Percentiles rank a stretch among this genome's conserved stretches.
Evolutionary conservation across 1,140 invertebrate species (phyloP).

Genomic region (Drosophila sulfurigaster): DNA sequence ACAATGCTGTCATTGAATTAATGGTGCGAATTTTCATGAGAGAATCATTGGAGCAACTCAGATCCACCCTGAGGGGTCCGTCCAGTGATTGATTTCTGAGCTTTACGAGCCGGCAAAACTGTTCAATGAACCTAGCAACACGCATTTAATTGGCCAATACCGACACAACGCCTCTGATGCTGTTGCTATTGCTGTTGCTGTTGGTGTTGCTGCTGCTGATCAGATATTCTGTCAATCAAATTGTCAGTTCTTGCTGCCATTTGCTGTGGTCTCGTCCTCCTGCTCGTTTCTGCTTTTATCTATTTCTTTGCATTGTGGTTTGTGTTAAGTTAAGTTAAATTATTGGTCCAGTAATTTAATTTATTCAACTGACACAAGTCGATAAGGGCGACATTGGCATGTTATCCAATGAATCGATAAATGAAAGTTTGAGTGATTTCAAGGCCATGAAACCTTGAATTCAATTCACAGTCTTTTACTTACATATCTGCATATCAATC

Average conservation of each 20-base stretch:
- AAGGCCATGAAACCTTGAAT: conserved; percentile 35
- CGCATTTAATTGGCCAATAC: conserved; percentile 69
- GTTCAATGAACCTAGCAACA: conserved; percentile 76
- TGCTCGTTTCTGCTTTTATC: not conserved
- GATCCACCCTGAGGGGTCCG: conserved; percentile 4
- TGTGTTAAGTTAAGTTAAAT: conserved; percentile 51
- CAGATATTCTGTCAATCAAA: conserved; percentile 74
- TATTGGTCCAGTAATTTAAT: conserved; percentile 64
- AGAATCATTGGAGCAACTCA: conserved; percentile 51
- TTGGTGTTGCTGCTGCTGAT: conserved; percentile 7
- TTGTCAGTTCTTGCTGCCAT: conserved; percentile 39
- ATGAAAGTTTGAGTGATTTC: conserved; percentile 32
- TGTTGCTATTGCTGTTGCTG: conserved; percentile 10
- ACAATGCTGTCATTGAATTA: conserved; percentile 72
- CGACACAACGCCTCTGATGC: conserved; percentile 37
- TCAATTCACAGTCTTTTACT: not conserved
- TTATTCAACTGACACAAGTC: conserved; percentile 37
- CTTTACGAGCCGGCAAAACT: conserved; percentile 54
- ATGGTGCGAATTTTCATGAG: conserved; percentile 80
- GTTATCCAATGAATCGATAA: conserved; percentile 14
- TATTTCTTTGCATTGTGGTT: conserved; percentile 22
- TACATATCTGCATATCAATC: not conserved
- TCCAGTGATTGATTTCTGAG: conserved; percentile 67
- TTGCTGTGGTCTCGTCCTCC: conserved; percentile 12
- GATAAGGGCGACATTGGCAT: not conserved